A percentile compares a stretch with the other conserved stretches of the same genome.
These are phyloP conservation scores for Cremastobaeus sp. DNA, from an alignment of 2,888 invertebrate genomes.

Conservation along the genomic window DNA sequence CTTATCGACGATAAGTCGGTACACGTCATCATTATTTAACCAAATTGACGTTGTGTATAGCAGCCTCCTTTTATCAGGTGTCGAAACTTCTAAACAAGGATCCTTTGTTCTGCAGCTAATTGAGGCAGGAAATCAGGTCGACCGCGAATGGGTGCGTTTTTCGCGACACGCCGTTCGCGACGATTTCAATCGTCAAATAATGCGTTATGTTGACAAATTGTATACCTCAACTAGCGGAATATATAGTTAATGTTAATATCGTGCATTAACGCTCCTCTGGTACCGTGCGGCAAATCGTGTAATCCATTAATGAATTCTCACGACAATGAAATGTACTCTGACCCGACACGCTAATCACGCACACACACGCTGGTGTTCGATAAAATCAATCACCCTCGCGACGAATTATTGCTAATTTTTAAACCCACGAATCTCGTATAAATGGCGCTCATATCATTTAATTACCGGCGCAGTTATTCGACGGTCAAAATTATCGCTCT, in stretches of 20 bases:
- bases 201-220: slow-evolving; percentile 34
- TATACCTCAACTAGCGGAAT: slow-evolving; percentile 33
- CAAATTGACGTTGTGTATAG: too few relatives aligned
- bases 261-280: slow-evolving; percentile 21
- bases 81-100: too few relatives aligned
- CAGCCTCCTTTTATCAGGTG: too few relatives aligned
- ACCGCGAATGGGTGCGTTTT: too few relatives aligned
- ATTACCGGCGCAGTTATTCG: slow-evolving; percentile 29
- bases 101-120: too few relatives aligned
- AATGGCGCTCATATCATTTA: slow-evolving; percentile 33
- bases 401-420: slow-evolving; percentile 10
- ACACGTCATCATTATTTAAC: too few relatives aligned
- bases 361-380: slow-evolving; percentile 3
- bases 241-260: slow-evolving; percentile 49
- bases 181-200: slow-evolving; percentile 26
- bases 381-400: slow-evolving; percentile 22
- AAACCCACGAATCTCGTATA: not conserved
- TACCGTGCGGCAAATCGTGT: slow-evolving; percentile 31
- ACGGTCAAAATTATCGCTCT: slow-evolving; percentile 27
- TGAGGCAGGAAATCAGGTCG: too few relatives aligned
- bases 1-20: too few relatives aligned
- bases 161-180: slow-evolving; percentile 20
- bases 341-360: too few relatives aligned
- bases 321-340: slow-evolving; percentile 49
- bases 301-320: slow-evolving; percentile 53